Conservation (phyloP, 37 sponge, comb jelly and placozoan genomes). For the Oscarella lobularis region DNA sequence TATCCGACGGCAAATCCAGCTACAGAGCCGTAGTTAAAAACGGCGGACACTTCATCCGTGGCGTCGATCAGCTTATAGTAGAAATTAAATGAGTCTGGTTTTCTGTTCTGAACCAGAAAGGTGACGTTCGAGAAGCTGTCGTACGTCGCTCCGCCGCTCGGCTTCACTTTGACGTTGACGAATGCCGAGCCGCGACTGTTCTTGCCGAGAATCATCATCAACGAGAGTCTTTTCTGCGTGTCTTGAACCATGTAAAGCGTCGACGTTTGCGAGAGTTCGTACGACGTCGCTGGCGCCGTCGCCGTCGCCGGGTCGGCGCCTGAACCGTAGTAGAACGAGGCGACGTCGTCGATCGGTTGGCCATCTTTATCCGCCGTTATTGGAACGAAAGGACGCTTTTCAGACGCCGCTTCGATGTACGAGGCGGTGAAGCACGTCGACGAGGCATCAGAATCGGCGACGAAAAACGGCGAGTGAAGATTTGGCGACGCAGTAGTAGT, state of each 20-base stretch:
- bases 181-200: not conserved
- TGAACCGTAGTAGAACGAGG: not conserved
- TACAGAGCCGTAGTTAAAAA: not conserved
- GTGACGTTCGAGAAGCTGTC: not conserved
- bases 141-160: not conserved
- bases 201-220: not conserved
- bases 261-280: not conserved
- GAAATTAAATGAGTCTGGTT: not conserved
- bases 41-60: not conserved
- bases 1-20: not conserved
- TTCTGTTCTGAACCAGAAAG: not conserved
- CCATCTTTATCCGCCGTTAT: not conserved
- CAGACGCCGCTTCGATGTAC: not conserved
- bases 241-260: not conserved
- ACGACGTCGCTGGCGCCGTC: not conserved
- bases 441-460: not conserved
- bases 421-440: not conserved
- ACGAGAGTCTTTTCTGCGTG: not conserved
- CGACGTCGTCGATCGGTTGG: not conserved
- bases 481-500: not conserved
- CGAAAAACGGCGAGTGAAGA: not conserved
- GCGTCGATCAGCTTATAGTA: not conserved
- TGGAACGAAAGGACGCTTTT: constrained; percentile 1
- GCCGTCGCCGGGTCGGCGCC: not conserved
- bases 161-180: not conserved